Evolutionary conservation across 2,797 vertebrate genomes (phyloP).

Genomic region (Mus caroli): DNA sequence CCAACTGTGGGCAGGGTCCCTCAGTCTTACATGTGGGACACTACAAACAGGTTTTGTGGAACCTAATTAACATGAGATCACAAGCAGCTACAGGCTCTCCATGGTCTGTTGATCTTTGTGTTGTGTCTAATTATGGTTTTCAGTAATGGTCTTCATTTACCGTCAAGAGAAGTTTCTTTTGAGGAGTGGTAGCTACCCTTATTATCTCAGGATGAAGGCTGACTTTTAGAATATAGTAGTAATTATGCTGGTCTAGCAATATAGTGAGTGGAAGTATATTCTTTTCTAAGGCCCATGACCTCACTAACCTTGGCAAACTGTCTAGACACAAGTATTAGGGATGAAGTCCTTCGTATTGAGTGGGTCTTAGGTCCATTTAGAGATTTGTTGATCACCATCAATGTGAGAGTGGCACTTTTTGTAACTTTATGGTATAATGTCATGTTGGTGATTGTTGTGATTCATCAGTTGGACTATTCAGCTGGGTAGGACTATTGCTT

Average conservation of each 20-base stretch:
- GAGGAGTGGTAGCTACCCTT: neutral
- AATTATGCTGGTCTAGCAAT: neutral
- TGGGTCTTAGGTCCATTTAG: neutral
- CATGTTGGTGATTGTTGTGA: neutral
- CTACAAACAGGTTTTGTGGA: too few species aligned
- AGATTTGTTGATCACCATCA: neutral
- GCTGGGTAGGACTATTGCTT: neutral
- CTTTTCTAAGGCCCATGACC: neutral
- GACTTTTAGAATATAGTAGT: neutral
- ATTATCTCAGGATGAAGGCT: too few species aligned
- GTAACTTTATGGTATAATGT: neutral
- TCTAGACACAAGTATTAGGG: neutral
- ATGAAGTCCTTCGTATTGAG: neutral
- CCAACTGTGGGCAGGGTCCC: too few species aligned
- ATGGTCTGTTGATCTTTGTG: neutral
- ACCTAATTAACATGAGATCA: too few species aligned
- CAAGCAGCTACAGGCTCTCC: neutral
- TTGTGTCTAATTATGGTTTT: neutral
- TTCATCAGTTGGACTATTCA: too few species aligned
- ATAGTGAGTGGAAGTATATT: neutral
- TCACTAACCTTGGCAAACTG: neutral
- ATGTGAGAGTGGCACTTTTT: neutral
- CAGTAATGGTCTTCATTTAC: neutral
- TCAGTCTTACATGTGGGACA: too few species aligned
- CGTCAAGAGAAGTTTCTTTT: neutral